A percentile compares a stretch with the other conserved stretches of the same genome.
Conservation (phyloP, 2,113 vertebrate genomes). For the Dendropsophus ebraccatus region DNA sequence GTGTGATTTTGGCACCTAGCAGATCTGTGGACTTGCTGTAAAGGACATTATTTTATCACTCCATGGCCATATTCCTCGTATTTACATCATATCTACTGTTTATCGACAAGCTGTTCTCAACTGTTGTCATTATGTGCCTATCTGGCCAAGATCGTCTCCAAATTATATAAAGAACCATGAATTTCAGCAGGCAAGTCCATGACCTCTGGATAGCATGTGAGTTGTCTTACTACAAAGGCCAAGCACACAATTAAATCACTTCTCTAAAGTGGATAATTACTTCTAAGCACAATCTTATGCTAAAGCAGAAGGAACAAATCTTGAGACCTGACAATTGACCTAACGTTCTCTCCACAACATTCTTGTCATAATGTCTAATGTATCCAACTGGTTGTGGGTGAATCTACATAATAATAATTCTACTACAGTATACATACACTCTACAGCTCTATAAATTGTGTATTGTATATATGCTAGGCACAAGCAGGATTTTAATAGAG, state of each 20-base stretch:
- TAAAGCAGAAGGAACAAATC: not conserved
- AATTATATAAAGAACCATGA: not conserved
- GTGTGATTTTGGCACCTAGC: not conserved
- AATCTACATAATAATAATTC: not conserved
- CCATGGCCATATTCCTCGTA: not conserved
- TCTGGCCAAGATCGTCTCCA: constrained; percentile 31
- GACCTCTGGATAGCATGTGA: constrained; percentile 19
- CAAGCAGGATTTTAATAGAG: no score
- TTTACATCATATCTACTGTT: constrained; percentile 30
- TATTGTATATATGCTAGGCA: no score
- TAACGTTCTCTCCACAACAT: not conserved
- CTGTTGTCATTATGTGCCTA: not conserved
- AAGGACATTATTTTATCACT: not conserved
- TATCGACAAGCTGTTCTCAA: constrained; percentile 33
- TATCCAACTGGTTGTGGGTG: not conserved
- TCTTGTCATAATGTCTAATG: not conserved
- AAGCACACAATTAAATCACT: constrained; percentile 18
- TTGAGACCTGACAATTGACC: not conserved
- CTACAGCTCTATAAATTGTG: not conserved
- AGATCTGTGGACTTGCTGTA: not conserved
- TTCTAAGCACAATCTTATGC: not conserved
- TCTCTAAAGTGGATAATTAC: constrained; percentile 11
- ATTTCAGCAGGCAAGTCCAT: constrained; percentile 25
- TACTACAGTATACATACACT: not conserved
- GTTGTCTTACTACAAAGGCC: constrained; percentile 7